Conservation (phyloP, 1,140 invertebrate genomes). For the Tetramorium alpestre region DNA sequence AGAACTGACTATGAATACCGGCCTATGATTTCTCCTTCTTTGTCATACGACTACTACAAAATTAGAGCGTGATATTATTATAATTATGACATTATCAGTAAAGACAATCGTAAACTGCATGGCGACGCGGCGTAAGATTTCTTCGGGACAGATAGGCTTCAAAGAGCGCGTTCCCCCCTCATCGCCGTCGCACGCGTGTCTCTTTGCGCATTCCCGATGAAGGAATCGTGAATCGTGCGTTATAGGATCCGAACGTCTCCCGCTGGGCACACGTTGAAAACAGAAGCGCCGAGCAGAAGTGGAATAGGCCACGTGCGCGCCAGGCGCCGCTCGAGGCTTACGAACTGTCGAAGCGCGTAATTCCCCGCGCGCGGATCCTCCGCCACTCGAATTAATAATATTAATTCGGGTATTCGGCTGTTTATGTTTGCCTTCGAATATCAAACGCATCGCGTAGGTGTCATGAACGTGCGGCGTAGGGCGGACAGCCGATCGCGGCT, state of each 20-base stretch:
- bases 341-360: constrained; percentile 82
- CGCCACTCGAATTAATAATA: constrained; percentile 76
- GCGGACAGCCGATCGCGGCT: neutral
- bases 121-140: neutral
- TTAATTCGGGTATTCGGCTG: constrained; percentile 67
- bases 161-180: constrained; percentile 20
- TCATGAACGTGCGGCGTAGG: constrained; percentile 47
- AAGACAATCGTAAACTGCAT: too few relatives aligned
- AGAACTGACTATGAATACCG: too few relatives aligned
- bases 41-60: neutral
- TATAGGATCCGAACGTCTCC: constrained; percentile 76
- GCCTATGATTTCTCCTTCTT: neutral
- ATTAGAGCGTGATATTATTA: neutral
- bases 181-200: constrained; percentile 6
- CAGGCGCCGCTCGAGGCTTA: constrained; percentile 75
- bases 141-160: neutral
- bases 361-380: constrained; percentile 68
- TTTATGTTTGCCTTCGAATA: constrained; percentile 46
- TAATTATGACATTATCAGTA: too few relatives aligned
- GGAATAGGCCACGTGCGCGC: constrained; percentile 79
- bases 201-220: constrained; percentile 68
- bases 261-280: constrained; percentile 79
- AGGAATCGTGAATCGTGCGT: constrained; percentile 77
- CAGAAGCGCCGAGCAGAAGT: constrained; percentile 76
- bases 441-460: constrained; percentile 55